Conservation (phyloP, 2,797 vertebrate species). For the Rhinatrema bivittatum region DNA sequence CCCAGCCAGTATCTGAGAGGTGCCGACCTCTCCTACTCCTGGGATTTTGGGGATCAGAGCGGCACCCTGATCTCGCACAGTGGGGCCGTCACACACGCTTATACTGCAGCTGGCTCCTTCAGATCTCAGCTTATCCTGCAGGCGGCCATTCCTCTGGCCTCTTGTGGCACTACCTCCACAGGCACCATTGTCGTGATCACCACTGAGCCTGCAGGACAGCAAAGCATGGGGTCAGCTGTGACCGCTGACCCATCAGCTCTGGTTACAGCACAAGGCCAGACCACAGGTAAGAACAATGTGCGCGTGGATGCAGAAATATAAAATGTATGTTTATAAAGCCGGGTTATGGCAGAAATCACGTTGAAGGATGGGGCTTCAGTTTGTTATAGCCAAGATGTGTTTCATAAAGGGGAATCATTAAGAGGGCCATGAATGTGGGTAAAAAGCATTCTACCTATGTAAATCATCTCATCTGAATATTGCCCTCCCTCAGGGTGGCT, state of each 20-base stretch:
- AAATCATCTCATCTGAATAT: too few relatives aligned
- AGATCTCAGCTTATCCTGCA: slow-evolving; percentile 74
- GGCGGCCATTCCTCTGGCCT: slow-evolving; percentile 71
- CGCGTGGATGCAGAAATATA: too few relatives aligned
- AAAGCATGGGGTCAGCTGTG: background rate
- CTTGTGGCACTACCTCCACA: slow-evolving; percentile 53
- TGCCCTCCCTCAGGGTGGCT: too few relatives aligned
- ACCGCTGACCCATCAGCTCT: too few relatives aligned
- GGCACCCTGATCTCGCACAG: slow-evolving; percentile 84
- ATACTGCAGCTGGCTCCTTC: slow-evolving; percentile 63
- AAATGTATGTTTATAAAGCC: too few relatives aligned
- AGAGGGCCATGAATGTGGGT: too few relatives aligned
- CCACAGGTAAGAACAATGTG: slow-evolving; percentile 7
- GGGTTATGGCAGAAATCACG: too few relatives aligned
- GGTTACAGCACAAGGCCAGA: too few relatives aligned
- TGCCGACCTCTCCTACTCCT: slow-evolving; percentile 82
- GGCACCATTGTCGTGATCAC: slow-evolving; percentile 30
- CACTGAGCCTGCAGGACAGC: background rate
- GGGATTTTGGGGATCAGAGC: slow-evolving; percentile 88
- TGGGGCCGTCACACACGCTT: slow-evolving; percentile 75
- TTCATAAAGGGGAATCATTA: too few relatives aligned
- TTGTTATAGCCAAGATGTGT: too few relatives aligned
- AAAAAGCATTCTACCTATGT: too few relatives aligned
- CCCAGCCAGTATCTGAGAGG: slow-evolving; percentile 75
- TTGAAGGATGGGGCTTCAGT: too few relatives aligned